Evolutionary conservation across 2,888 invertebrate genomes (phyloP).

Genomic region (Netelia virgata): DNA sequence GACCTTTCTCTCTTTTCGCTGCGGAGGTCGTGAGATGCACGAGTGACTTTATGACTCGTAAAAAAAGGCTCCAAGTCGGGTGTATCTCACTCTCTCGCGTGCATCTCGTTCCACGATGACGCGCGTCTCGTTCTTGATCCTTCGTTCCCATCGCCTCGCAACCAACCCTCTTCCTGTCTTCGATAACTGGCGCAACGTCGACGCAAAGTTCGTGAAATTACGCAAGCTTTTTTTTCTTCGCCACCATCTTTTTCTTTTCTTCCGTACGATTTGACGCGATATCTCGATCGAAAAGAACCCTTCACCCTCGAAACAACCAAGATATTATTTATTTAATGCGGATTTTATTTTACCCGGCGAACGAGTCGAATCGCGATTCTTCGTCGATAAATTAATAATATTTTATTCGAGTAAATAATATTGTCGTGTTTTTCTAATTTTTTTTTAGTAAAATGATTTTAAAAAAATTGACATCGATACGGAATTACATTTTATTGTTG

Average conservation of each 20-base stretch:
- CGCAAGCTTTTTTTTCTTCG: constrained; percentile 19
- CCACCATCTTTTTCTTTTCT: constrained; percentile 24
- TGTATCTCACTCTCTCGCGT: too few relatives aligned
- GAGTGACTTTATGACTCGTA: constrained; percentile 84
- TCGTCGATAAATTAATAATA: too few relatives aligned
- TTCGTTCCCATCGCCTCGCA: background rate
- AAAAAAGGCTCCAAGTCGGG: constrained; percentile 76
- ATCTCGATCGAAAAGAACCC: too few relatives aligned
- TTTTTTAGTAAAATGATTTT: too few relatives aligned
- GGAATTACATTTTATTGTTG: too few relatives aligned
- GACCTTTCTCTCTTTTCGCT: constrained; percentile 20
- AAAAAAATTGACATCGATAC: too few relatives aligned
- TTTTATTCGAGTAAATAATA: too few relatives aligned
- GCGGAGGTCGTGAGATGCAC: constrained; percentile 81
- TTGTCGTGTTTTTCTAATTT: too few relatives aligned
- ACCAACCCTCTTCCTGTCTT: background rate
- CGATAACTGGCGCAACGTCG: constrained; percentile 31
- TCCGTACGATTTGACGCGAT: background rate
- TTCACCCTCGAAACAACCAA: too few relatives aligned
- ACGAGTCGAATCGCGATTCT: too few relatives aligned
- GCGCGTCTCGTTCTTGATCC: constrained; percentile 45
- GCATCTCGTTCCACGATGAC: constrained; percentile 44
- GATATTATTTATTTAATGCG: too few relatives aligned
- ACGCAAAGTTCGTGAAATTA: constrained; percentile 49
- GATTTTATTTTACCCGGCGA: too few relatives aligned